A percentile compares a stretch with the other conserved stretches of the same genome.
Evolutionary conservation across 2,888 invertebrate genomes (phyloP).

Genomic region (Leptopterna dolabrata): DNA sequence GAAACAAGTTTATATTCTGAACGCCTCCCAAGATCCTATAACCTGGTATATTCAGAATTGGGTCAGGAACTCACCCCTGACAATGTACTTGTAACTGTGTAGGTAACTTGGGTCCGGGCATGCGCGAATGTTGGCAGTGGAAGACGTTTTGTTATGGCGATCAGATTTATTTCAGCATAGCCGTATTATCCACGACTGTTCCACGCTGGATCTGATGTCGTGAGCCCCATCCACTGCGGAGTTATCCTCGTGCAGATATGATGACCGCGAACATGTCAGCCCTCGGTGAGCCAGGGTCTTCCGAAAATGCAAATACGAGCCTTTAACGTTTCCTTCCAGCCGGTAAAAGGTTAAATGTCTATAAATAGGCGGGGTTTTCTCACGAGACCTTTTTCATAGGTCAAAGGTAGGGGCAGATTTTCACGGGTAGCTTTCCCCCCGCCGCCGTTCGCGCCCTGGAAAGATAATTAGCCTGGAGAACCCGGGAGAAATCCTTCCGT

Average conservation of each 20-base stretch:
- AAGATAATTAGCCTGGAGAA: neutral
- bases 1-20: too few species aligned
- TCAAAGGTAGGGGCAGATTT: neutral
- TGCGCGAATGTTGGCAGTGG: too few species aligned
- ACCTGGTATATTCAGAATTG: too few species aligned
- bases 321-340: neutral
- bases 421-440: neutral
- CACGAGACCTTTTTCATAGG: constrained; percentile 11
- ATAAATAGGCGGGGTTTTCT: neutral
- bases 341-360: neutral
- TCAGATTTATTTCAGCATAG: too few species aligned
- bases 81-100: too few species aligned
- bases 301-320: neutral
- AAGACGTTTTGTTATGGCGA: too few species aligned
- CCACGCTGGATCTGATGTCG: neutral
- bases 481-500: neutral
- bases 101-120: too few species aligned
- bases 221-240: neutral
- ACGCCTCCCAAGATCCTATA: too few species aligned
- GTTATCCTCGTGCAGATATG: neutral
- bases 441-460: neutral
- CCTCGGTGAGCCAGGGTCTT: neutral
- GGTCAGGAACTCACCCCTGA: too few species aligned
- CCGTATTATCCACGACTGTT: too few species aligned
- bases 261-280: neutral